Percentiles rank a stretch among this genome's conserved stretches.
These are phyloP conservation scores for Acanthopleura granulata DNA, from an alignment of 2,888 invertebrate species.

Conservation along the genomic window DNA sequence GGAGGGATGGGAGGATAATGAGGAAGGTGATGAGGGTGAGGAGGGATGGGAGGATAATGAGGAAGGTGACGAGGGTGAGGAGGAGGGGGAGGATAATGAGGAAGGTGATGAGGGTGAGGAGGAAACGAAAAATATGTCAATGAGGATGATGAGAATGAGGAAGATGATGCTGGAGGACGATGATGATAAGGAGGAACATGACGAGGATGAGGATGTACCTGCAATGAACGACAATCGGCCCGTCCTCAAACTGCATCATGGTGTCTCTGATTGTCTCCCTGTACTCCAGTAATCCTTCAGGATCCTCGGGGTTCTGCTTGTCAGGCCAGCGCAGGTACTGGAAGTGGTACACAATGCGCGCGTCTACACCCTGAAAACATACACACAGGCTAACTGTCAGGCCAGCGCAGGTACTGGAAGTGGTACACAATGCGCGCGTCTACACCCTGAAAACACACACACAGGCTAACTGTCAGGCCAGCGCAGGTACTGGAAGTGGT, in stretches of 20 bases:
- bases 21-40: too few species aligned
- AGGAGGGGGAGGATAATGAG: too few species aligned
- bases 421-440: constrained; percentile 13
- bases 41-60: too few species aligned
- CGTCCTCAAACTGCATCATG: constrained; percentile 3
- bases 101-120: too few species aligned
- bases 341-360: constrained; percentile 13
- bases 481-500: constrained; percentile 17
- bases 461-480: constrained; percentile 17
- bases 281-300: constrained; percentile 11
- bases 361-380: constrained; percentile 9
- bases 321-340: constrained; percentile 19
- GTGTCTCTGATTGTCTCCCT: constrained; percentile 4
- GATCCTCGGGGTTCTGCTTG: constrained; percentile 18
- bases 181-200: too few species aligned
- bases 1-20: too few species aligned
- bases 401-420: constrained; percentile 17
- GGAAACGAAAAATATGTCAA: too few species aligned
- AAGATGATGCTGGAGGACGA: too few species aligned
- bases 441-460: constrained; percentile 5
- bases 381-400: constrained; percentile 6
- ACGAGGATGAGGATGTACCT: background rate
- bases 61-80: too few species aligned
- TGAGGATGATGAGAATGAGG: too few species aligned
- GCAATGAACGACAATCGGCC: background rate